Conservation (phyloP, 2,113 vertebrate genomes). For the Xenopus laevis region DNA sequence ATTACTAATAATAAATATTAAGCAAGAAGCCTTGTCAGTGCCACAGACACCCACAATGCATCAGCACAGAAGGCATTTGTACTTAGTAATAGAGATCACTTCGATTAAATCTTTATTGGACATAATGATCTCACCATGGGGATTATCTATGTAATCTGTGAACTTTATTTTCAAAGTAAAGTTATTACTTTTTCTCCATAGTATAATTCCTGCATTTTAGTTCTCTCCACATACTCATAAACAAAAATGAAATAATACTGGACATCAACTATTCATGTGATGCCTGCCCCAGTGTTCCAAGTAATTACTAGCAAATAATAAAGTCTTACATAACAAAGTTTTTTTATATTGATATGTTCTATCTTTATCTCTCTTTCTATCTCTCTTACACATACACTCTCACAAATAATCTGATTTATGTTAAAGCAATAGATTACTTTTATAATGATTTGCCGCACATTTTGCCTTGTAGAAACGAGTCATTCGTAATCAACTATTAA, state of each 20-base stretch:
- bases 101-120: conserved; percentile 25
- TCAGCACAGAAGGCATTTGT: not conserved
- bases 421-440: too few relatives aligned
- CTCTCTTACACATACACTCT: too few relatives aligned
- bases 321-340: not conserved
- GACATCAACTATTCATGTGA: not conserved
- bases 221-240: not conserved
- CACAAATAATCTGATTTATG: too few relatives aligned
- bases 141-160: not conserved
- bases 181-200: not conserved
- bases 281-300: not conserved
- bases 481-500: too few relatives aligned
- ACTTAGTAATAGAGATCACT: conserved; percentile 1
- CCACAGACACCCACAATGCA: not conserved
- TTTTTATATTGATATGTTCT: not conserved
- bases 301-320: not conserved
- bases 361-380: too few relatives aligned
- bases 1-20: conserved; percentile 26
- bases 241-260: not conserved
- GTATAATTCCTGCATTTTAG: not conserved
- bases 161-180: conserved; percentile 18
- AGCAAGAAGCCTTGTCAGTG: not conserved
- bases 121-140: conserved; percentile 22
- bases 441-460: too few relatives aligned
- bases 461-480: too few relatives aligned